Evolutionary conservation across 2,113 vertebrate species (phyloP).

Genomic region (Melanerpes formicivorus): DNA sequence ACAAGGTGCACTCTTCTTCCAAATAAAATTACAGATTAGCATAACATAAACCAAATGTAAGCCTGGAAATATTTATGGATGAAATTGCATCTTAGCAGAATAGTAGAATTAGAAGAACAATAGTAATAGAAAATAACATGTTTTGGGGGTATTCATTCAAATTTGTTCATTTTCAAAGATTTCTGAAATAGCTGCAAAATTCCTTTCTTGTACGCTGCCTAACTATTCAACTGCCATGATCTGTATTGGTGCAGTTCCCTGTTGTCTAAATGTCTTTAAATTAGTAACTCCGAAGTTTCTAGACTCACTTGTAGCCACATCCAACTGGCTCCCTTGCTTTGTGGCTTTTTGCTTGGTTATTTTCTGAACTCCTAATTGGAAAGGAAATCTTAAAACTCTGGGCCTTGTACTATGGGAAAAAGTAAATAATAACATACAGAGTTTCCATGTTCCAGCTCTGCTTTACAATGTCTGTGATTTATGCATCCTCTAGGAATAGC

Average conservation of each 20-base stretch:
- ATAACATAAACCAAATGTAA: neutral
- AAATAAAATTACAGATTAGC: neutral
- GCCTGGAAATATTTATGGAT: neutral
- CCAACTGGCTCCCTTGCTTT: neutral
- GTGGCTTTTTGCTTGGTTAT: neutral
- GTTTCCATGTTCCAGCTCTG: neutral
- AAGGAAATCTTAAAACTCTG: neutral
- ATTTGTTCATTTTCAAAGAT: neutral
- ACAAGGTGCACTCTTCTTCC: fast-evolving
- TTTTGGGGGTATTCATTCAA: neutral
- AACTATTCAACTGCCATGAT: neutral
- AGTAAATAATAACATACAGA: neutral
- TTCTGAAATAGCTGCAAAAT: neutral
- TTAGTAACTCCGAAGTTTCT: neutral
- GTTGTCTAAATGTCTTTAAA: neutral
- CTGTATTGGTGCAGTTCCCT: neutral
- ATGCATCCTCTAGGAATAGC: neutral
- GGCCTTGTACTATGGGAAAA: neutral
- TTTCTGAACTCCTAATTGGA: neutral
- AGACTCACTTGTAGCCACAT: neutral
- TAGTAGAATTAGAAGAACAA: neutral
- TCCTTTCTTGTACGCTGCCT: neutral
- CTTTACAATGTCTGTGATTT: neutral
- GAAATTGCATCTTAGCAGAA: neutral
- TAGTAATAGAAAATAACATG: neutral